These are phyloP conservation scores for Parnassius glacialis DNA, from an alignment of 2,888 invertebrate species.

Conservation along the genomic window DNA sequence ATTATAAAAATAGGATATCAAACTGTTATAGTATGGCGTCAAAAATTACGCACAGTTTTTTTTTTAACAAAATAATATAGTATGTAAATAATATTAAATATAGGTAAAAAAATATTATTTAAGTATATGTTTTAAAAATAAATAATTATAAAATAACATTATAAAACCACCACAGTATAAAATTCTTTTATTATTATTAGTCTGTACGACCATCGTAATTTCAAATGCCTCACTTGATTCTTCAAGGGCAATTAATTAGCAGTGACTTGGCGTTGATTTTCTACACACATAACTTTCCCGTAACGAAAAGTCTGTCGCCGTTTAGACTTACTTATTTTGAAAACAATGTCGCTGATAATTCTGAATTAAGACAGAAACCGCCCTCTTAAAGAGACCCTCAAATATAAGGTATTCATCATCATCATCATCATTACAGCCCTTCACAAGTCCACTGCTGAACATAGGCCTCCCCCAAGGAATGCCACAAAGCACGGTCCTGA, in stretches of 20 bases:
- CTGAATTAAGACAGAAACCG: conserved; percentile 1
- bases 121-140: too few species aligned
- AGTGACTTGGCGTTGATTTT: conserved; percentile 8
- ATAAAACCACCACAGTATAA: background rate
- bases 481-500: too few species aligned
- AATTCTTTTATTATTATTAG: background rate
- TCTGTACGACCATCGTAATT: background rate
- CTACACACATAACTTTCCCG: conserved; percentile 4
- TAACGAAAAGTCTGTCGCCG: conserved; percentile 4
- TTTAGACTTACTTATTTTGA: conserved; percentile 9
- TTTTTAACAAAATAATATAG: too few species aligned
- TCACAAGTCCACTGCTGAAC: too few species aligned
- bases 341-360: conserved; percentile 10
- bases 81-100: too few species aligned
- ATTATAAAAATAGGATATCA: too few species aligned
- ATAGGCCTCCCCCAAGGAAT: too few species aligned
- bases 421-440: background rate
- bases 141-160: too few species aligned
- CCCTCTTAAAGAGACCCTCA: too few species aligned
- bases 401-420: background rate
- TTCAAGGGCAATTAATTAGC: conserved; percentile 15
- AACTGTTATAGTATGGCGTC: too few species aligned
- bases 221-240: conserved; percentile 21
- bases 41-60: too few species aligned
- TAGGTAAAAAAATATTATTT: too few species aligned